Percentiles rank a stretch among this genome's conserved stretches.
Evolutionary conservation across 2,797 vertebrate genomes (phyloP).

Genomic region (Falco peregrinus): DNA sequence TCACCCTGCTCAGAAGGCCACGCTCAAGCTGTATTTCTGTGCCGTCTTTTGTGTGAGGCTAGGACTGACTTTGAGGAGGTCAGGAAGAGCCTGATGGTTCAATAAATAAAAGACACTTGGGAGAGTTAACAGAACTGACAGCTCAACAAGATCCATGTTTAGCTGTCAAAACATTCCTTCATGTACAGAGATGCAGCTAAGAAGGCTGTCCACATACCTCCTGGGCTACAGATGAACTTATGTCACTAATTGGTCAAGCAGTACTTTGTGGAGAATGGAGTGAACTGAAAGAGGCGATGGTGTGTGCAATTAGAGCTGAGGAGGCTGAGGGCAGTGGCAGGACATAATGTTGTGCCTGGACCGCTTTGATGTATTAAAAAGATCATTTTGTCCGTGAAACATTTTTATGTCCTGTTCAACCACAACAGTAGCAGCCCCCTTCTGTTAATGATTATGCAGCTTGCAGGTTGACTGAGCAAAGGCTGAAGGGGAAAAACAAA

Average conservation of each 20-base stretch:
- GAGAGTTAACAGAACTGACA: slow-evolving; percentile 13
- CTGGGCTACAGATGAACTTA: background rate
- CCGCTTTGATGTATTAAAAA: background rate
- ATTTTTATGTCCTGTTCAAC: background rate
- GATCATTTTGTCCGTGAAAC: background rate
- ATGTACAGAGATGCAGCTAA: background rate
- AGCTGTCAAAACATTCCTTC: slow-evolving; percentile 48
- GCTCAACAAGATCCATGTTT: slow-evolving; percentile 36
- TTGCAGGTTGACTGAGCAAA: slow-evolving; percentile 28
- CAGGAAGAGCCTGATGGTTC: slow-evolving; percentile 9
- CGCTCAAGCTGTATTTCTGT: background rate
- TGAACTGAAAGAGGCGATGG: background rate
- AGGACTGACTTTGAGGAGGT: slow-evolving; percentile 7
- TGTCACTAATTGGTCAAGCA: slow-evolving; percentile 3
- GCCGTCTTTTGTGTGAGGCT: background rate
- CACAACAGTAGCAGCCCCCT: background rate
- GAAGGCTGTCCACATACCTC: background rate
- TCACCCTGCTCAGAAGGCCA: background rate
- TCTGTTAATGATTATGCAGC: slow-evolving; percentile 25
- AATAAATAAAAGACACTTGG: slow-evolving; percentile 13
- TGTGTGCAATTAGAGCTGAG: background rate
- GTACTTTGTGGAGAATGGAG: background rate
- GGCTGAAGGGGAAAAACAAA: slow-evolving; percentile 45
- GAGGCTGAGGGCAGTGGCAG: background rate
- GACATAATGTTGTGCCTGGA: background rate